These are phyloP conservation scores for Sinotaia quadrata DNA, from an alignment of 2,888 invertebrate species.

Conservation along the genomic window DNA sequence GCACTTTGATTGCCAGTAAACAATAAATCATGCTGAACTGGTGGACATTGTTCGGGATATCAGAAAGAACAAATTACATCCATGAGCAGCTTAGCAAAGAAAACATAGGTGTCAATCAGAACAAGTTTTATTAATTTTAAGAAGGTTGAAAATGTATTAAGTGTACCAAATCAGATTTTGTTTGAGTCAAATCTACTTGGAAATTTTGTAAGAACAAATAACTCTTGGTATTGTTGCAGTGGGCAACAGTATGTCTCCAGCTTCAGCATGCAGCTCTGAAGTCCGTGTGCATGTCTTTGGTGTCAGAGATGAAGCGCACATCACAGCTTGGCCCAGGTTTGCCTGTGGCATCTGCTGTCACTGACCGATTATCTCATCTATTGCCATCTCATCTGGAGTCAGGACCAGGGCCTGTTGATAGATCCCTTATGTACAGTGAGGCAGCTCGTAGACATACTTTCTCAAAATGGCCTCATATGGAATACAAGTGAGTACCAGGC, in stretches of 20 bases:
- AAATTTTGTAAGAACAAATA: too few relatives aligned
- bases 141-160: too few relatives aligned
- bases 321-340: constrained; percentile 84
- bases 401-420: constrained; percentile 66
- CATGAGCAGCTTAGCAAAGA: too few relatives aligned
- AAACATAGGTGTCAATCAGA: too few relatives aligned
- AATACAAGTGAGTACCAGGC: constrained; percentile 83
- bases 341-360: constrained; percentile 90
- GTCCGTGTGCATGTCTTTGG: constrained; percentile 84
- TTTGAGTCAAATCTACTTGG: too few relatives aligned
- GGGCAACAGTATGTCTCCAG: constrained; percentile 90
- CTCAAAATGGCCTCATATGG: constrained; percentile 96
- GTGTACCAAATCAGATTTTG: too few relatives aligned
- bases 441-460: constrained; percentile 92
- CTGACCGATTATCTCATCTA: constrained; percentile 78
- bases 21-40: too few relatives aligned
- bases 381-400: constrained; percentile 60
- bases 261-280: constrained; percentile 86
- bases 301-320: constrained; percentile 86
- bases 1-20: too few relatives aligned
- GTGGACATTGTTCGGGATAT: too few relatives aligned
- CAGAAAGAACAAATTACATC: too few relatives aligned
- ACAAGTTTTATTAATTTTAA: too few relatives aligned
- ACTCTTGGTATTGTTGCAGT: too few relatives aligned
- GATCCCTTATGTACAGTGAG: constrained; percentile 87